Evolutionary conservation across 2,113 vertebrate genomes (phyloP).

Genomic region (Onychostruthus taczanowskii): DNA sequence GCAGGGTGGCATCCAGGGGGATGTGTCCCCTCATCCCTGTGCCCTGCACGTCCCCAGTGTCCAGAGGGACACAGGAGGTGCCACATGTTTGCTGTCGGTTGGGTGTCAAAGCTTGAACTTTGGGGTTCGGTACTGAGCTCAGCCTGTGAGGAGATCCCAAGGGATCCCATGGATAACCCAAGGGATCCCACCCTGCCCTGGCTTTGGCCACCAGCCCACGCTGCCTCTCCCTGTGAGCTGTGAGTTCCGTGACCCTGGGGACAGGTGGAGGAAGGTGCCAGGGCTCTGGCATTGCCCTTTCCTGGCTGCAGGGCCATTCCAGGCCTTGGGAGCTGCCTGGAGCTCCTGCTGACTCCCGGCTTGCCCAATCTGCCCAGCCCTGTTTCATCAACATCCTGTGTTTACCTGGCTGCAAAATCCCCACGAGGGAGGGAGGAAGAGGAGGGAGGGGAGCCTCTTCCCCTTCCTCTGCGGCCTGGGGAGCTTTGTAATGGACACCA

Average conservation of each 20-base stretch:
- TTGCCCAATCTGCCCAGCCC: slow-evolving; percentile 18
- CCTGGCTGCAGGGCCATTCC: accelerated
- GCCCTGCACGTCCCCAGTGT: accelerated
- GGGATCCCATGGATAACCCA: accelerated
- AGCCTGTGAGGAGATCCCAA: background rate
- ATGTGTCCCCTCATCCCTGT: background rate
- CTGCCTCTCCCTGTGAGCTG: background rate
- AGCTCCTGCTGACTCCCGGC: background rate
- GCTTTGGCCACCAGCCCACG: background rate
- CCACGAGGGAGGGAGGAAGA: background rate
- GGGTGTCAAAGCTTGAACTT: background rate
- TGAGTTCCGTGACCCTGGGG: background rate
- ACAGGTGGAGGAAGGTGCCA: background rate
- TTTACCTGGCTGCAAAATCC: slow-evolving; percentile 36
- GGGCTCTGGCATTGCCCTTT: background rate
- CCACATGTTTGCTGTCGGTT: accelerated
- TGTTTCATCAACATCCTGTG: slow-evolving; percentile 46
- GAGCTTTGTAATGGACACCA: background rate
- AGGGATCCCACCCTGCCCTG: background rate
- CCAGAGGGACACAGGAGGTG: background rate
- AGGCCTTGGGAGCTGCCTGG: background rate
- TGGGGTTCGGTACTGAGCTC: background rate
- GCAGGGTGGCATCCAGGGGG: too few species aligned
- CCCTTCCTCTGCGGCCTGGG: background rate
- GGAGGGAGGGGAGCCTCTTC: slow-evolving; percentile 14